These are phyloP conservation scores for Macaca nemestrina DNA, from an alignment of 2,113 vertebrate genomes.

Conservation along the genomic window DNA sequence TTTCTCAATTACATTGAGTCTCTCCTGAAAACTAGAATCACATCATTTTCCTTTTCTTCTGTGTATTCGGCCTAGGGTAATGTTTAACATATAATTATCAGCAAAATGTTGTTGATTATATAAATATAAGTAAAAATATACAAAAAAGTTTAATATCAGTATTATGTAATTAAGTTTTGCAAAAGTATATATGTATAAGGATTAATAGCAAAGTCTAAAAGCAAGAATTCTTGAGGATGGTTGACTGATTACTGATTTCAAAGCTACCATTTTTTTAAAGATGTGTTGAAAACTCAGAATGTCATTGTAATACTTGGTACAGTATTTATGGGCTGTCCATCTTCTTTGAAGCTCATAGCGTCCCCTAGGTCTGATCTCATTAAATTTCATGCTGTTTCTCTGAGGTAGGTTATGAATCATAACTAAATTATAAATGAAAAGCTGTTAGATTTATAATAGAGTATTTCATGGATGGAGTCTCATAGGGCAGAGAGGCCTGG, in stretches of 20 bases:
- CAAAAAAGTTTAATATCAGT: background rate
- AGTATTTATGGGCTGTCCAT: background rate
- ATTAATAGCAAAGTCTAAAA: background rate
- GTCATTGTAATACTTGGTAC: background rate
- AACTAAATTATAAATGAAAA: slow-evolving; percentile 56
- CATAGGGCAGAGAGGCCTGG: background rate
- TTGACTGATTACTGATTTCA: background rate
- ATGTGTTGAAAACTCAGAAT: background rate
- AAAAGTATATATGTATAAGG: background rate
- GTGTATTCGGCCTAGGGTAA: background rate
- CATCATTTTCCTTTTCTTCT: background rate
- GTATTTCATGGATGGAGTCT: slow-evolving; percentile 25
- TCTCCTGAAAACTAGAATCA: background rate
- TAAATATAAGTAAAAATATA: background rate
- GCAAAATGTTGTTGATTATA: background rate
- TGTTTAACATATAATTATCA: background rate
- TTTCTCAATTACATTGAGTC: background rate
- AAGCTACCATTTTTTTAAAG: background rate
- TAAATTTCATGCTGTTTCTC: slow-evolving; percentile 17
- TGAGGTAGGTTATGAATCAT: slow-evolving; percentile 43
- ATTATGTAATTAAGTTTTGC: background rate
- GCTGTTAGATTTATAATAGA: slow-evolving; percentile 4
- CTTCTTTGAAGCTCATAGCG: background rate
- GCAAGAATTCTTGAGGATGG: background rate
- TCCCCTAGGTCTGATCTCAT: background rate